Evolutionary conservation across 1,140 invertebrate species (phyloP).

Genomic region (Melitaea cinxia): DNA sequence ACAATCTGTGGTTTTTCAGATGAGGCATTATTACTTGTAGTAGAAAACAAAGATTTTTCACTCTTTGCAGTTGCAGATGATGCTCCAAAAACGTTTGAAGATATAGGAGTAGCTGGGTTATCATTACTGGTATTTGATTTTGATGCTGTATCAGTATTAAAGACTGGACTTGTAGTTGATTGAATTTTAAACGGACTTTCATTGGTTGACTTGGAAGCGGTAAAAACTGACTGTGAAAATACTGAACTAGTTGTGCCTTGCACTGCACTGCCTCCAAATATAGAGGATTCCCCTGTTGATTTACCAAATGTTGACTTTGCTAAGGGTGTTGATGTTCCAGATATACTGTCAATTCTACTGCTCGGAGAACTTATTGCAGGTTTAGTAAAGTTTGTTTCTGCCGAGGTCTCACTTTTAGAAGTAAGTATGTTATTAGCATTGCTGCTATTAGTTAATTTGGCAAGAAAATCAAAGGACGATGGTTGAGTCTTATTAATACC

Average conservation of each 20-base stretch:
- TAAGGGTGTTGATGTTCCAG: conserved; percentile 33
- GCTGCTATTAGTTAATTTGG: conserved; percentile 76
- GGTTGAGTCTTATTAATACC: conserved; percentile 82
- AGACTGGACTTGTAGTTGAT: conserved; percentile 48
- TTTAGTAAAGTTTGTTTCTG: conserved; percentile 27
- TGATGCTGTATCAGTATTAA: conserved; percentile 25
- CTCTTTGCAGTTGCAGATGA: conserved; percentile 43
- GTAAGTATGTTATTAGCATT: conserved; percentile 50
- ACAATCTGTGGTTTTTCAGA: conserved; percentile 2
- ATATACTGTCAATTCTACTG: conserved; percentile 54
- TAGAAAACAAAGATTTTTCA: conserved; percentile 62
- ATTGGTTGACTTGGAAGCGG: conserved; percentile 47
- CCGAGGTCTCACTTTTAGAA: conserved; percentile 34
- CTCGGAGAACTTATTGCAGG: conserved; percentile 41
- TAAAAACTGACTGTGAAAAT: conserved; percentile 46
- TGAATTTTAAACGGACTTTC: conserved; percentile 65
- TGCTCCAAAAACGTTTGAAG: conserved; percentile 70
- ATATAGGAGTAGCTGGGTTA: conserved; percentile 43
- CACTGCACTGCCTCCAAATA: too few relatives aligned
- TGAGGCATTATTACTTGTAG: conserved; percentile 56
- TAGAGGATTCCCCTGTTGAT: conserved; percentile 23
- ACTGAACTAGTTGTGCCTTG: conserved; percentile 14
- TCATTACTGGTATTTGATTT: conserved; percentile 34
- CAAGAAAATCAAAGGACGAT: conserved; percentile 84
- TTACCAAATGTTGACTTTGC: conserved; percentile 30